A percentile compares a stretch with the other conserved stretches of the same genome.
Conservation (phyloP, 2,888 invertebrate genomes). For the Andrena bucephala region DNA sequence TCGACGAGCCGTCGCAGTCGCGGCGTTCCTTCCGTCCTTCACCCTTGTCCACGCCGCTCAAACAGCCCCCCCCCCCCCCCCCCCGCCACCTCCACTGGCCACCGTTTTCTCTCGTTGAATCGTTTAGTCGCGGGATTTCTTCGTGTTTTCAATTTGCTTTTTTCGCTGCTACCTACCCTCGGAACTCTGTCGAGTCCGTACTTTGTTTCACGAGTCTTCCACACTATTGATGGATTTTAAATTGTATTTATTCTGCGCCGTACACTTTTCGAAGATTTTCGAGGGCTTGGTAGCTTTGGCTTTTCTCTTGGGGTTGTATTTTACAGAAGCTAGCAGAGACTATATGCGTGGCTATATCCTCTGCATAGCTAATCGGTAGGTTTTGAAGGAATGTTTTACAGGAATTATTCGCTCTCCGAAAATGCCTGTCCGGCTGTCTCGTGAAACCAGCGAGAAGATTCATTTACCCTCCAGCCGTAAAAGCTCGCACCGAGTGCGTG, state of each 20-base stretch:
- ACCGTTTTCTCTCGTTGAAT: background rate
- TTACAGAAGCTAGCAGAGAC: background rate
- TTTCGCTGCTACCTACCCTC: background rate
- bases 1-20: slow-evolving; percentile 40
- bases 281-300: no score
- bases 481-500: slow-evolving; percentile 24
- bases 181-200: background rate
- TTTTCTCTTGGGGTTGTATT: background rate
- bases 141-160: slow-evolving; percentile 20
- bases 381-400: background rate
- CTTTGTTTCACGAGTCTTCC: background rate
- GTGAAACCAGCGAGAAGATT: slow-evolving; percentile 21
- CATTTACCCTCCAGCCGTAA: slow-evolving; percentile 30
- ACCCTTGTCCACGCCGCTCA: slow-evolving; percentile 21
- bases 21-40: slow-evolving; percentile 31
- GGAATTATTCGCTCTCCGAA: background rate
- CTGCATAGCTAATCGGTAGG: background rate
- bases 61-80: slow-evolving; percentile 25
- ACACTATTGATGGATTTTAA: background rate
- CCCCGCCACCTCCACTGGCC: slow-evolving; percentile 10
- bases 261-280: background rate
- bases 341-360: background rate
- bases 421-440: background rate
- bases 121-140: slow-evolving; percentile 44
- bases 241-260: background rate